Evolutionary conservation across 2,888 invertebrate species (phyloP), one percentile per base, ranked within the genome.

Genomic region (Heteropelma amictum): DNA sequence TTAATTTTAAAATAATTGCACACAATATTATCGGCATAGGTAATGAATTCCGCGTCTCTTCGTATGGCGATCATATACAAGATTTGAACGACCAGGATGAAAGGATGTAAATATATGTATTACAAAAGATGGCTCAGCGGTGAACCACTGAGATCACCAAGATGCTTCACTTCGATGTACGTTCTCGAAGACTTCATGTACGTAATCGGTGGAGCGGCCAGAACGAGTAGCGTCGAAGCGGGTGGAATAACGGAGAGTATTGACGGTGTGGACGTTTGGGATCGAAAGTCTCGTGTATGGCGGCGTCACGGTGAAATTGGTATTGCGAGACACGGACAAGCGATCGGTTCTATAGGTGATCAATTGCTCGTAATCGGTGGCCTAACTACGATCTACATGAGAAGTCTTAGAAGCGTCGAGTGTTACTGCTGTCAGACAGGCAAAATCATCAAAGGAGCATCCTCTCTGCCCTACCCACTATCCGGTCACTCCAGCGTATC

Each of bases 171-270:
- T 10, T 81, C 85, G 1, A 80, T 89, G 68, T 83, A 84, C 71
- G 84, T 83, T 2, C 77, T 84, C 17, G 82, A 81, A 67, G 92
- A 93, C 82, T 91, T 90, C 73, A 85, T 94, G 45, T 94, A 92
- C 82, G 86, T 94, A 33, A 91, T 94, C 67, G 95, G 94, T 0
- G 94, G 94, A 1, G 93, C 93, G 38, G 92, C 92, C 2, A 91
- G 91, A 83, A 81, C 80, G 42, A 38, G 54, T 28, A 81, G 78
- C 49, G 71, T 61, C 54, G 87, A 90, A 3, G n/a, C 89, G 2
- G 91, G 91, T 63, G 90, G 90, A 76, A 91, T 91, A 0, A 91
- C 92, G 0, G 91, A 90, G 74, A 93, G 93, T 76, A 90, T 93
- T 4, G 90, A 90, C 3, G 90, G 90, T 14, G 91, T 93, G 49